Base-by-base conservation (phyloP, 2,888 invertebrate genomes). In the Ophion ellenae region DNA sequence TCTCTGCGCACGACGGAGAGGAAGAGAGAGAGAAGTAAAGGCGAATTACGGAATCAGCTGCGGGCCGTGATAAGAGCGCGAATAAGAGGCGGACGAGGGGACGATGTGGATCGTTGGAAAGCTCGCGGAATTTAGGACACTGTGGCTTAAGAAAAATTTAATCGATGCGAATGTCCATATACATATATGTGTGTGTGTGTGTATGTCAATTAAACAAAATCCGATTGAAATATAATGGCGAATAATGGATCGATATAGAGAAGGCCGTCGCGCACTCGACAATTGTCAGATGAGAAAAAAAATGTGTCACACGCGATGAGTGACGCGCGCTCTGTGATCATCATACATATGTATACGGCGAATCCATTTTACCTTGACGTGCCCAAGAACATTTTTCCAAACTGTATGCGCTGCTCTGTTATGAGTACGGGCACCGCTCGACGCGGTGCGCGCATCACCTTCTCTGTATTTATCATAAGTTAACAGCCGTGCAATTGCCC, bases 361-460 rank as follows among this genome's bases (percentile, higher is more conserved):
- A 86, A 87, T 86, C 86, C 86, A 87, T 91, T 47, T 47, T 88
- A 89, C 91, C 90, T 91, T 90, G 91, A 90, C 90, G 90, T 90
- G 90, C 90, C 91, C 88, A 89, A 78, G 81, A 85, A 85, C 85
- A 88, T 88, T 80, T 89, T 88, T 87, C 75, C 75, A 66, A 88
- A 88, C 59, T 69, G 87, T 88, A 89, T 90, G 89, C 91, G 91
- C 86, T 88, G 90, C 91, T 89, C 91, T 91, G 87, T 91, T 87
- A 91, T 91, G 88, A 91, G 87, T 84, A 75, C 84, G 87, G 89
- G 70, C 75, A 75, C 75, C 74, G 81, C 47, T 2, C 89, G 92
- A 86, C 90, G 88, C 88, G 2, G 47, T 14, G 47, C 47, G 66
- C 57, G 88, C 85, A 83, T 83, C 84, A 81, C 84, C 87, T 82